Evolutionary conservation across 2,113 vertebrate genomes (phyloP), one percentile per base, ranked within the genome.

Genomic region (Sapajus apella): DNA sequence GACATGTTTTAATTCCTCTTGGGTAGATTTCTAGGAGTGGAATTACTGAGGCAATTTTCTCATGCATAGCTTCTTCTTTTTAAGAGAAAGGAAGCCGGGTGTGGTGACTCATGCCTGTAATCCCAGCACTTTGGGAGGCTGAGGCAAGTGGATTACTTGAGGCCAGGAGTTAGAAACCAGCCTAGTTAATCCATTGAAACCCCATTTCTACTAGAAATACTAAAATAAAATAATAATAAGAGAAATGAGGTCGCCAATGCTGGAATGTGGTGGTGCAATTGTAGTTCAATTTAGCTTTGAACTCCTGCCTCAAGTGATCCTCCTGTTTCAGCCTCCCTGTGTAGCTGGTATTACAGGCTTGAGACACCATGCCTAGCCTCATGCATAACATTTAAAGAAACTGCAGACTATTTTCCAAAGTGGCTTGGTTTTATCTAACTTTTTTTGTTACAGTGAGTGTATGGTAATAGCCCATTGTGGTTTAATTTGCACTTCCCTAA

Each of bases 401-500:
- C 32, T 90, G 10, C 25, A n/a, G 23, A 68, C 35, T 73, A 2
- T 58, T 97, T 84, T 85, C 47, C 80, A 75, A 7, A 94, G 70
- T 91, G n/a, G 11, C 43, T 82, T 97, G 68, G 11, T 75, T 77
- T 95, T 95, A 68, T 82, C 10, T 5, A 88, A 20, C 37, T 47
- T 85, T 93, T 82, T 82, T 84, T n/a, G 84, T 88, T 64, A 7
- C 88, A 88, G 13, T 16, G 56, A 84, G 6, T 87, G 25, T 75
- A 64, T 64, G 61, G 23, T 79, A n/a, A 18, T 87, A 50, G 40
- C 30, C 70, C 80, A 21, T 76, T n/a, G 56, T 94, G 81, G 56
- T 87, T 97, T 87, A 70, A 47, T 85, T 91, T 91, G 9, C 4
- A 47, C 96, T 96, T 94, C n/a, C 30, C 45, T 95, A 18, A 50